Conservation (phyloP, 2,888 invertebrate species). For the Schizaphis graminum region DNA sequence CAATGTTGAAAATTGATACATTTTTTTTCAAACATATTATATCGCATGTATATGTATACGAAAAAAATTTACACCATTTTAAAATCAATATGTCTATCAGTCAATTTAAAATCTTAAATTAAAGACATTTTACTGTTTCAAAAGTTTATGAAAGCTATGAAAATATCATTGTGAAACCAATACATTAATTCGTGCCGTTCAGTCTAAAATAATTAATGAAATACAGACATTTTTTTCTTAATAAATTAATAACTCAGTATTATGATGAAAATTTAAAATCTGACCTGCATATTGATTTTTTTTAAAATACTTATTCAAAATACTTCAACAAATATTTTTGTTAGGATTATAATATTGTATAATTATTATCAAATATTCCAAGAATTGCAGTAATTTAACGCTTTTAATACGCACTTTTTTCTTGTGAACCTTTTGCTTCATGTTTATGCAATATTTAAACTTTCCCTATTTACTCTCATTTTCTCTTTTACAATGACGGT, state of each 20-base stretch:
- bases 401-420: neutral
- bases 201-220: neutral
- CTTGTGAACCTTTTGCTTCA: neutral
- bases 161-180: no score
- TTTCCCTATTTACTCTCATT: neutral
- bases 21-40: neutral
- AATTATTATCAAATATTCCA: neutral
- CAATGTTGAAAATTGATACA: neutral
- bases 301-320: neutral
- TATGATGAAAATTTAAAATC: neutral
- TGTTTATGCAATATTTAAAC: conserved; percentile 8
- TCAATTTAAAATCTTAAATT: neutral
- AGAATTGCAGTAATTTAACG: conserved; percentile 20
- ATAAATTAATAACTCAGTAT: neutral
- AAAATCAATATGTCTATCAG: neutral
- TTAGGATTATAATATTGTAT: neutral
- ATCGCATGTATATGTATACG: neutral
- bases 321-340: neutral
- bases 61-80: neutral
- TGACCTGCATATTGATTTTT: neutral
- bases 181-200: no score
- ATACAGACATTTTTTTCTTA: neutral
- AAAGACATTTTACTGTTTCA: no score
- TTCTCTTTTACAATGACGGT: neutral
- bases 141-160: no score